Percentiles rank a stretch among this genome's conserved stretches.
These are phyloP conservation scores for Cydia pomonella DNA, from an alignment of 1,140 invertebrate genomes.

Conservation along the genomic window DNA sequence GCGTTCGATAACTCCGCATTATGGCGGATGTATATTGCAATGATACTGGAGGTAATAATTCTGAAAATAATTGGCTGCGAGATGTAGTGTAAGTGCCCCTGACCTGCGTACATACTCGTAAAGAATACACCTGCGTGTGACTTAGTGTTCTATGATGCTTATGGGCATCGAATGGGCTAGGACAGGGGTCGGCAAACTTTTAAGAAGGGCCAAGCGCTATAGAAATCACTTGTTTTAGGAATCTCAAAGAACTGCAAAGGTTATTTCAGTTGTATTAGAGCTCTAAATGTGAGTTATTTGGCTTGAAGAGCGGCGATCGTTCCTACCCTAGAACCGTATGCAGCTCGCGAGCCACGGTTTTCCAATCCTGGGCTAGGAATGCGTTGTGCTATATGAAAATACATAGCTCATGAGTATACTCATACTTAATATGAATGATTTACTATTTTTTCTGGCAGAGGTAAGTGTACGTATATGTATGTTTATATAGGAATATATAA, in stretches of 20 bases:
- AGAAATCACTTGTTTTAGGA: too few relatives aligned
- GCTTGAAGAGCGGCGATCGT: too few relatives aligned
- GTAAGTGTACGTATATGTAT: too few relatives aligned
- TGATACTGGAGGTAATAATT: conserved; percentile 39
- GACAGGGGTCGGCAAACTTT: not conserved
- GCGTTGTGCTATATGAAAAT: too few relatives aligned
- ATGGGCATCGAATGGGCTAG: not conserved
- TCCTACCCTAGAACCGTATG: too few relatives aligned
- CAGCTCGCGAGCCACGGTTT: too few relatives aligned
- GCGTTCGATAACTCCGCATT: conserved; percentile 4
- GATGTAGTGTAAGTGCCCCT: conserved; percentile 62
- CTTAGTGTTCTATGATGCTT: not conserved
- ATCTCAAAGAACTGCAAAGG: not conserved
- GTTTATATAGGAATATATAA: too few relatives aligned
- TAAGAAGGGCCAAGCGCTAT: too few relatives aligned
- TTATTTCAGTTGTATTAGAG: not conserved
- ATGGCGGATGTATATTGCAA: conserved; percentile 32
- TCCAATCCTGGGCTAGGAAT: too few relatives aligned
- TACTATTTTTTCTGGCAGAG: too few relatives aligned
- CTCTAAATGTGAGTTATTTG: not conserved
- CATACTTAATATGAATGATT: too few relatives aligned
- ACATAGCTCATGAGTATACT: too few relatives aligned
- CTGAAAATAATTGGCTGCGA: conserved; percentile 61
- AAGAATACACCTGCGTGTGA: conserved; percentile 13
- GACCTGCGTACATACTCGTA: conserved; percentile 41